These are phyloP conservation scores for Oxyura jamaicensis DNA, from an alignment of 2,113 vertebrate genomes.

Conservation along the genomic window DNA sequence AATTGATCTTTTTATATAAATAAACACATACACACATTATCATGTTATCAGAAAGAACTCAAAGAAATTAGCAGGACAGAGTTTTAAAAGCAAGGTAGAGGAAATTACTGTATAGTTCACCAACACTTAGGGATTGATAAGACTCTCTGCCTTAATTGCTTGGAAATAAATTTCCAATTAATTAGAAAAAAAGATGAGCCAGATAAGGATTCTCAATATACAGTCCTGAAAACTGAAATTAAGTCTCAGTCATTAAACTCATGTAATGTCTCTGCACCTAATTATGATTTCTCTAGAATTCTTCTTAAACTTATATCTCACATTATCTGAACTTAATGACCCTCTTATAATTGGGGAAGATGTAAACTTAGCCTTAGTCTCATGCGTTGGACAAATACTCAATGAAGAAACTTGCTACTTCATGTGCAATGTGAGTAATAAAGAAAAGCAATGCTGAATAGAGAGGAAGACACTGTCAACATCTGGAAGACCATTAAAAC, in stretches of 20 bases:
- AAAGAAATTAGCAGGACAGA: neutral
- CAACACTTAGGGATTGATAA: constrained; percentile 13
- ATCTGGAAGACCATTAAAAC: neutral
- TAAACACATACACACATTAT: neutral
- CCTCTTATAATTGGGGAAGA: constrained; percentile 45
- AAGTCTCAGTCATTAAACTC: constrained; percentile 62
- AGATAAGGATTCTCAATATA: constrained; percentile 59
- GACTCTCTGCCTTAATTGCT: constrained; percentile 32
- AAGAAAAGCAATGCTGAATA: neutral
- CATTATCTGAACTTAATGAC: constrained; percentile 52
- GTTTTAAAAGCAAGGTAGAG: neutral
- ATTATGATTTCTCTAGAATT: constrained; percentile 61
- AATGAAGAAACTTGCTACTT: neutral
- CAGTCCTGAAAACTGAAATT: constrained; percentile 64
- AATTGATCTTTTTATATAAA: neutral
- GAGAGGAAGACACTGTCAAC: neutral
- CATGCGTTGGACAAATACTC: neutral
- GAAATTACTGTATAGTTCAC: neutral
- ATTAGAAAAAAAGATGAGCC: constrained; percentile 3
- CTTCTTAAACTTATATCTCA: constrained; percentile 41
- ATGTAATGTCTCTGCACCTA: constrained; percentile 49
- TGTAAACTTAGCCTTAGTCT: neutral
- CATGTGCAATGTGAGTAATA: neutral
- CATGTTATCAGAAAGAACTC: neutral
- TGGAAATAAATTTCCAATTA: constrained; percentile 66